A percentile compares a stretch with the other conserved stretches of the same genome.
Evolutionary conservation across 2,797 vertebrate genomes (phyloP).

Genomic region (Telmatherina bonti): DNA sequence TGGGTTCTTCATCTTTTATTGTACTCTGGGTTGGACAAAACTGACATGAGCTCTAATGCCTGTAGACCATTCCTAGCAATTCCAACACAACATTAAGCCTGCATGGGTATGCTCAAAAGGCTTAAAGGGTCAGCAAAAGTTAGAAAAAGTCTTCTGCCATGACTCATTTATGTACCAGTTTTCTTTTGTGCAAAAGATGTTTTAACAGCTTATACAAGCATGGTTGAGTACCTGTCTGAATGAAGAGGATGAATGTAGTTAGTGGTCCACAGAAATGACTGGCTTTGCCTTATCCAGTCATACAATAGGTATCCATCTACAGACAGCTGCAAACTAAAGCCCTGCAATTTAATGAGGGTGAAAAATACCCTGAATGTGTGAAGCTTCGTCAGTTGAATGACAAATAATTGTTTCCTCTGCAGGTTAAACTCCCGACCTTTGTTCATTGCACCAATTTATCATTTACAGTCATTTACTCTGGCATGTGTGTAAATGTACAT

Average conservation of each 20-base stretch:
- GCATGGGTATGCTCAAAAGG: conserved; percentile 17
- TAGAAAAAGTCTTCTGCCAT: conserved; percentile 13
- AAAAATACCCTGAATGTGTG: background rate
- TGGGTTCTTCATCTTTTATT: conserved; percentile 16
- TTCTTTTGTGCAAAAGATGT: conserved; percentile 30
- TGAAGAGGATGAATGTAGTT: conserved; percentile 46
- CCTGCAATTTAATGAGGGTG: conserved; percentile 6
- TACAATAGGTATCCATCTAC: conserved; percentile 32
- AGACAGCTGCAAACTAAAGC: conserved; percentile 18
- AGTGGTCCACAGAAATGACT: conserved; percentile 33
- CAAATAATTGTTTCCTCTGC: conserved; percentile 47
- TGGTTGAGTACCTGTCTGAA: conserved; percentile 33
- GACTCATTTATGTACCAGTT: conserved; percentile 13
- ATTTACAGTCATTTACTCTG: conserved; percentile 55
- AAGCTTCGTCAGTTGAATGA: conserved; percentile 36
- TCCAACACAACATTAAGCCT: conserved; percentile 21
- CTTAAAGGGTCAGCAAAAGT: conserved; percentile 11
- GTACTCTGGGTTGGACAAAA: background rate
- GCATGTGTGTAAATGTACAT: conserved; percentile 85
- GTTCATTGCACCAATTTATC: conserved; percentile 52
- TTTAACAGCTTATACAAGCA: conserved; percentile 20
- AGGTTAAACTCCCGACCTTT: conserved; percentile 54
- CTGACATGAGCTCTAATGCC: background rate
- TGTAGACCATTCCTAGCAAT: conserved; percentile 39
- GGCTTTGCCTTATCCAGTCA: conserved; percentile 28